These are phyloP conservation scores for Philopotamus ludificatus DNA, from an alignment of 1,140 invertebrate genomes.

Conservation along the genomic window DNA sequence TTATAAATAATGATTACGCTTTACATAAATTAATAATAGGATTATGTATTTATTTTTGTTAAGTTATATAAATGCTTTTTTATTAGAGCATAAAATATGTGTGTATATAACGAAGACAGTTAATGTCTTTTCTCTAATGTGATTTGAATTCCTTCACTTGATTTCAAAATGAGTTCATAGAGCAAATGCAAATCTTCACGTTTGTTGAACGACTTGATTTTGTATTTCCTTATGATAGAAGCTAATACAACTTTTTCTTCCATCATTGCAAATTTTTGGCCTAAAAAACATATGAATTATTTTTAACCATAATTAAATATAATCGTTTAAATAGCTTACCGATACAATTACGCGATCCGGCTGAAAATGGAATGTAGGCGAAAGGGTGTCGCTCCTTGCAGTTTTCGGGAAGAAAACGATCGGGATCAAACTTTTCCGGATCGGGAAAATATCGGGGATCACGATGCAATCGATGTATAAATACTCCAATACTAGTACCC, in stretches of 20 bases:
- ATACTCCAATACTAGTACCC: conserved; percentile 45
- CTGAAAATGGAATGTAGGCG: conserved; percentile 55
- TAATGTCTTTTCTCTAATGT: conserved; percentile 8
- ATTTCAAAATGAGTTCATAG: conserved; percentile 14
- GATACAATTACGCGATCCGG: conserved; percentile 54
- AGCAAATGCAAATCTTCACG: background rate
- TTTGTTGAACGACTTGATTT: conserved; percentile 18
- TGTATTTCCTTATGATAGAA: conserved; percentile 9
- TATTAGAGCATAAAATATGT: no score
- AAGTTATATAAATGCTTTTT: no score
- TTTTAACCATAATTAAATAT: background rate
- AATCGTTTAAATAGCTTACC: no score
- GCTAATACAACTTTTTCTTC: conserved; percentile 16
- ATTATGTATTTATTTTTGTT: no score
- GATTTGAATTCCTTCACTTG: conserved; percentile 3
- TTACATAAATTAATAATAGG: no score
- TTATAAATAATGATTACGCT: no score
- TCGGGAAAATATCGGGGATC: conserved; percentile 69
- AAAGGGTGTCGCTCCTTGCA: conserved; percentile 50
- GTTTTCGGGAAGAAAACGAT: conserved; percentile 64
- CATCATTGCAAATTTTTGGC: conserved; percentile 17
- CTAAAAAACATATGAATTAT: conserved; percentile 12
- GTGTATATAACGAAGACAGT: no score
- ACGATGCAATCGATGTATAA: conserved; percentile 59
- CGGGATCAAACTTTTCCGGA: conserved; percentile 71